Percentiles rank a stretch among this genome's conserved stretches.
phyloP scores from a whole-genome alignment of 2,797 vertebrate species.

The Chiloscyllium punctatum region DNA sequence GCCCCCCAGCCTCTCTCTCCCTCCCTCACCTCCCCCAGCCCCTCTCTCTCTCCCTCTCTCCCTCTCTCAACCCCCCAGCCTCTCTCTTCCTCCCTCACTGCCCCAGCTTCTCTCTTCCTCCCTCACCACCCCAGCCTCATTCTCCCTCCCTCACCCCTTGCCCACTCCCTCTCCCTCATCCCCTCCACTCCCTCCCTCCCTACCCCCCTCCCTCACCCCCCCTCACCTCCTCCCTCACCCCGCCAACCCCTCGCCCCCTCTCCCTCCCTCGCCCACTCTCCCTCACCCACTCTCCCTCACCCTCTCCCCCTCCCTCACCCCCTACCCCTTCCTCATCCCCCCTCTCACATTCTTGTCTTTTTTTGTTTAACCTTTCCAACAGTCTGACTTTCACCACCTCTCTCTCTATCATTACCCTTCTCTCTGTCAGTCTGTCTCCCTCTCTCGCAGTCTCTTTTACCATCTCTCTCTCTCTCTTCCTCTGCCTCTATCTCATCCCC shows the following conservation, averaged over 20 bases:
- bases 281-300: background rate
- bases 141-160: background rate
- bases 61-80: background rate
- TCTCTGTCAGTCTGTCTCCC: background rate
- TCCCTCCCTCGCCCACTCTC: background rate
- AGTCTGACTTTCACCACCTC: background rate
- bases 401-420: background rate
- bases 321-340: no score
- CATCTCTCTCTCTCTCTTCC: no score
- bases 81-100: background rate
- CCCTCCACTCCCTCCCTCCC: background rate
- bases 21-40: background rate
- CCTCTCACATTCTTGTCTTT: background rate
- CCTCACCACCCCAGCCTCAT: background rate
- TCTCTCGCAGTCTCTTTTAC: no score
- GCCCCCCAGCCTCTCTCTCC: background rate
- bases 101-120: background rate
- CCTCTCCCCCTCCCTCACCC: no score
- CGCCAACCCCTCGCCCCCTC: background rate
- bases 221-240: background rate
- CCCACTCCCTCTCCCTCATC: background rate
- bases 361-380: background rate
- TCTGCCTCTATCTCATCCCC: no score
- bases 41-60: background rate
- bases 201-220: no score